These are phyloP conservation scores for Cenopis cana DNA, from an alignment of 2,888 invertebrate species.

Conservation along the genomic window DNA sequence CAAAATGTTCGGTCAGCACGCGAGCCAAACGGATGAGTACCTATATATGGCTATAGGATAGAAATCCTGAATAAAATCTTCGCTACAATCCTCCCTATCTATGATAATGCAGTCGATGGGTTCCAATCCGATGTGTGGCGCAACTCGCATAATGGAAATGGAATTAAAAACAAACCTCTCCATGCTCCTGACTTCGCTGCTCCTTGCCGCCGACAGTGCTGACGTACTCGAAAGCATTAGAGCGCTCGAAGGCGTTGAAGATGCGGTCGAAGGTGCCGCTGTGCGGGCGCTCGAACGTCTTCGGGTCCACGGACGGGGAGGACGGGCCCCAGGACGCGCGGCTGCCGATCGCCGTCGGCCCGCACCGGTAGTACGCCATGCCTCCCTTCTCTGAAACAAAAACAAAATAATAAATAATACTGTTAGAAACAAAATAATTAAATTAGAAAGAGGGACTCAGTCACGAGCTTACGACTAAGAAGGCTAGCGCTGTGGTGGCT, in stretches of 20 bases:
- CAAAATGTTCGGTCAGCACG: not conserved
- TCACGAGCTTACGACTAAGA: not conserved
- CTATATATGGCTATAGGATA: no score
- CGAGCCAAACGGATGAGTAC: not conserved
- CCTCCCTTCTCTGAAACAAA: slow-evolving; percentile 59
- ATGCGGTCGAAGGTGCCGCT: slow-evolving; percentile 81
- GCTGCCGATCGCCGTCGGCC: slow-evolving; percentile 78
- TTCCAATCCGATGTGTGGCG: no score
- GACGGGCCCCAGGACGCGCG: slow-evolving; percentile 87
- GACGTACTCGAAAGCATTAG: slow-evolving; percentile 81
- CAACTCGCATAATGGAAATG: no score
- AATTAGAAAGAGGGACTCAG: slow-evolving; percentile 3
- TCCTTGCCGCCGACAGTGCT: slow-evolving; percentile 53
- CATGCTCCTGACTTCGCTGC: slow-evolving; percentile 71
- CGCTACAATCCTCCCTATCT: not conserved
- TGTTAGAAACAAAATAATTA: slow-evolving; percentile 13
- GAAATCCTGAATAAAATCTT: not conserved
- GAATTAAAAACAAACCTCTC: slow-evolving; percentile 53
- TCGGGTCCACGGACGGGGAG: slow-evolving; percentile 70
- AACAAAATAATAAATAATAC: slow-evolving; percentile 23
- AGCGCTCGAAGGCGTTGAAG: slow-evolving; percentile 81
- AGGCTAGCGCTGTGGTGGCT: not conserved
- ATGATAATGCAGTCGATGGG: not conserved
- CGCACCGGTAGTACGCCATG: slow-evolving; percentile 80
- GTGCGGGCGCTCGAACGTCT: slow-evolving; percentile 73